phyloP scores from a whole-genome alignment of 1,140 invertebrate species.

The Leptoteleia sp. region DNA sequence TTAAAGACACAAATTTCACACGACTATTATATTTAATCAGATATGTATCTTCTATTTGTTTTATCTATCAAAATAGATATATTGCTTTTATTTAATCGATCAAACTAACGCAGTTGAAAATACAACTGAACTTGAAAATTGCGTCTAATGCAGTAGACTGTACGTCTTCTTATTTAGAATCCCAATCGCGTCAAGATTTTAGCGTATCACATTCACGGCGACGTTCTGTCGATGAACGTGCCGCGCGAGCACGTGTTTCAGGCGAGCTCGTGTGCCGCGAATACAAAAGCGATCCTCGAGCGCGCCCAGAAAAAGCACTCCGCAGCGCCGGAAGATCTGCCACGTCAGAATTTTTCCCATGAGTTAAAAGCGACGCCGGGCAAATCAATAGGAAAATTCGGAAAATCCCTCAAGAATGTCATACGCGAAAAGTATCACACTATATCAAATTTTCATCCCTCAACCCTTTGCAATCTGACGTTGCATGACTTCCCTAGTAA shows the following conservation, averaged over 20 bases:
- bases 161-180: conserved; percentile 68
- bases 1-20: no score
- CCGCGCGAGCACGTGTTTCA: conserved; percentile 62
- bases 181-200: conserved; percentile 70
- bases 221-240: conserved; percentile 60
- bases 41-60: no score
- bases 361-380: conserved; percentile 38
- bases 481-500: conserved; percentile 23
- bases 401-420: conserved; percentile 31
- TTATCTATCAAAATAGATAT: no score
- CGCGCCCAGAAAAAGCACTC: conserved; percentile 37
- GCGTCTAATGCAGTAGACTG: conserved; percentile 67
- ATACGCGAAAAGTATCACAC: conserved; percentile 28
- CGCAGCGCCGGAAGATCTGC: conserved; percentile 16
- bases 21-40: no score
- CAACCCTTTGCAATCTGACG: conserved; percentile 21
- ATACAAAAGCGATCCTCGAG: conserved; percentile 65
- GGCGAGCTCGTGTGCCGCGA: conserved; percentile 61
- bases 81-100: background rate
- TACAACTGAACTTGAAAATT: conserved; percentile 5
- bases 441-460: conserved; percentile 29
- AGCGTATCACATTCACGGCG: conserved; percentile 67
- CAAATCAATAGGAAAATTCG: conserved; percentile 42
- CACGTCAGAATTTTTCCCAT: conserved; percentile 46
- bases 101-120: background rate